Evolutionary conservation across 2,888 invertebrate genomes (phyloP).

Genomic region (Graphium colonna): DNA sequence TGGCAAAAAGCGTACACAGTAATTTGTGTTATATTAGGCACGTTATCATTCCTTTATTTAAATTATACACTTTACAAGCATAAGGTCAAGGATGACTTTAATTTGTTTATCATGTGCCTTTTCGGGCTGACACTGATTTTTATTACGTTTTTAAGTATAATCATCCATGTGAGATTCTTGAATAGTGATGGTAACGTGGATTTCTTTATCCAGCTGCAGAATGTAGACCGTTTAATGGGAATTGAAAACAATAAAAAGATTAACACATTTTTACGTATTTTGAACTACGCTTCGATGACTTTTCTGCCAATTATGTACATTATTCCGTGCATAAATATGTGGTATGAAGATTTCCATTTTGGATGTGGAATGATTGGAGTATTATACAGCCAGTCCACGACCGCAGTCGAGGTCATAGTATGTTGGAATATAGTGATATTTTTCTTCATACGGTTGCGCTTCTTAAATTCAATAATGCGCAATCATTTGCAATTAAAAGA

Average conservation of each 20-base stretch:
- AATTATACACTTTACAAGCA: conserved; percentile 8
- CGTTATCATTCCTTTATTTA: conserved; percentile 22
- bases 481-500: conserved; percentile 41
- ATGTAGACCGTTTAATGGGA: conserved; percentile 50
- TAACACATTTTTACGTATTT: conserved; percentile 31
- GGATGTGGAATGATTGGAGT: conserved; percentile 21
- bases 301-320: conserved; percentile 25
- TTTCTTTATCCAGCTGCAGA: conserved; percentile 50
- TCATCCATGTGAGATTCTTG: conserved; percentile 47
- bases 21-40: conserved; percentile 25
- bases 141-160: conserved; percentile 32
- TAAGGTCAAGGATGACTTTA: conserved; percentile 11
- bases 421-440: conserved; percentile 44
- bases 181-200: conserved; percentile 42
- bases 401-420: conserved; percentile 41
- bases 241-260: conserved; percentile 39
- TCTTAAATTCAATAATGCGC: conserved; percentile 47
- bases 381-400: conserved; percentile 34
- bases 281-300: conserved; percentile 28
- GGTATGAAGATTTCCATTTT: conserved; percentile 14
- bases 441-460: conserved; percentile 44
- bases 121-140: conserved; percentile 29
- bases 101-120: conserved; percentile 22
- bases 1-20: conserved; percentile 47
- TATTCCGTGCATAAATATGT: not conserved